Percentiles rank a stretch among this genome's conserved stretches.
phyloP scores from a whole-genome alignment of 92 coral and sea anemone species.

The Phenganax stokvisi region DNA sequence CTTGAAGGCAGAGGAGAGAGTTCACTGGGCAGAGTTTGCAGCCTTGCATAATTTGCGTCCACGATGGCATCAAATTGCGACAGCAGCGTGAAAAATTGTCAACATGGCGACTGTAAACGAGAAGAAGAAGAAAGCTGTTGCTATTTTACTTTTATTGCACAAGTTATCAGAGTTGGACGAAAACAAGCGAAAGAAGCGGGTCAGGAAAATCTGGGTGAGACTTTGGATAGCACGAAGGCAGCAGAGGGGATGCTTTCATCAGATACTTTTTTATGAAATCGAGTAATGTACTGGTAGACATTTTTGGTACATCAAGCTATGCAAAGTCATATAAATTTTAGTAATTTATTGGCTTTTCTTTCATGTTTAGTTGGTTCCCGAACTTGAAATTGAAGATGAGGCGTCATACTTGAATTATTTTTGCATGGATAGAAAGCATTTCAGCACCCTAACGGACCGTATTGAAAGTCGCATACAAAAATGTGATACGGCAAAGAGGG shows the following conservation, averaged over 20 bases:
- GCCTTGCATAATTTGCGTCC: not conserved
- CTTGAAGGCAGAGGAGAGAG: not conserved
- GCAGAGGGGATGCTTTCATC: constrained; percentile 42
- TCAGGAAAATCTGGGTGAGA: constrained; percentile 21
- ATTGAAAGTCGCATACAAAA: constrained; percentile 15
- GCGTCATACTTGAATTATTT: constrained; percentile 1
- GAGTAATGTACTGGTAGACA: too few relatives aligned
- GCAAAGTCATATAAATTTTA: not conserved
- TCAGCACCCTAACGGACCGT: not conserved
- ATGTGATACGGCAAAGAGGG: constrained; percentile 16
- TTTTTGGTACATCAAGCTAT: too few relatives aligned
- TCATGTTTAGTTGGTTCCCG: not conserved
- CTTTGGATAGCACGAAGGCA: constrained; percentile 37
- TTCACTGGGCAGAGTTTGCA: not conserved
- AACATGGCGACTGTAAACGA: not conserved
- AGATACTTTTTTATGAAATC: constrained; percentile 1
- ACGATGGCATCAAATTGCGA: not conserved
- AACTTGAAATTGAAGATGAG: constrained; percentile 1
- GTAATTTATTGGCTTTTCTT: not conserved
- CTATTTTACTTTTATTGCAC: not conserved
- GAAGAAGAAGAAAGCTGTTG: constrained; percentile 19
- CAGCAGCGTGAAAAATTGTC: not conserved
- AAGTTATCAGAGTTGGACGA: not conserved
- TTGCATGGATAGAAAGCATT: constrained; percentile 8
- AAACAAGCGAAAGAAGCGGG: not conserved